Evolutionary conservation across 1,140 invertebrate species (phyloP), one percentile per base, ranked within the genome.

Genomic region (Papilio glaucus): DNA sequence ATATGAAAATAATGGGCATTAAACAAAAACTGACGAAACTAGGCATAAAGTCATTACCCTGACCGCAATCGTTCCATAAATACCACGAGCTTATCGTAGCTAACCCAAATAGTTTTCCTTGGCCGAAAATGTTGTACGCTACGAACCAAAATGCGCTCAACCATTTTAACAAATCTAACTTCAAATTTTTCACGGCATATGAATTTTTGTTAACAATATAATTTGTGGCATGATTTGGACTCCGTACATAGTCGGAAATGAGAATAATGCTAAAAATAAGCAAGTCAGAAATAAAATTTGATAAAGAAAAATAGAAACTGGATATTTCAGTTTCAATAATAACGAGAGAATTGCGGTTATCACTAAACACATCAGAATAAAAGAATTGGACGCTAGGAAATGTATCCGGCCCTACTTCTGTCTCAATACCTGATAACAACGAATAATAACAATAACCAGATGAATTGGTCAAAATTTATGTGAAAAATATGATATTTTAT

Each of bases 51-150:
- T 69, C 26, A 69, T 21, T 42, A 42, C 42, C 37, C 42, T 69
- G 67, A 69, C 41, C 67, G 67, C 42, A 21, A 33, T 24, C 37
- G 42, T 53, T 69, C 67, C 42, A 49, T 29, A 69, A 69, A 69
- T 69, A 69, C 67, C 42, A 53, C 24, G 24, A 69, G 67, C 67
- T 69, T 69, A 53, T 53, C 67, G 67, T 69, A 29, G 12, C 67
- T 69, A 37, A 69, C 67, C 67, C 26, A 69, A 69, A 69, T 69
- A 69, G 67, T 69, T 69, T 53, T 69, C 67, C 67, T 69, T 69
- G 67, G 67, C 67, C 67, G 67, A 69, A 69, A 69, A 69, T 53
- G n/a, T 26, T 45, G 42, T 69, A 39, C 26, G 67, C 21, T 69
- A 49, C 42, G 42, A 68, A 42, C 26, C 38, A 68, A 68, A 68